A percentile compares a stretch with the other conserved stretches of the same genome.
Conservation (phyloP, 2,888 invertebrate species). For the Nomada goodeniana region DNA sequence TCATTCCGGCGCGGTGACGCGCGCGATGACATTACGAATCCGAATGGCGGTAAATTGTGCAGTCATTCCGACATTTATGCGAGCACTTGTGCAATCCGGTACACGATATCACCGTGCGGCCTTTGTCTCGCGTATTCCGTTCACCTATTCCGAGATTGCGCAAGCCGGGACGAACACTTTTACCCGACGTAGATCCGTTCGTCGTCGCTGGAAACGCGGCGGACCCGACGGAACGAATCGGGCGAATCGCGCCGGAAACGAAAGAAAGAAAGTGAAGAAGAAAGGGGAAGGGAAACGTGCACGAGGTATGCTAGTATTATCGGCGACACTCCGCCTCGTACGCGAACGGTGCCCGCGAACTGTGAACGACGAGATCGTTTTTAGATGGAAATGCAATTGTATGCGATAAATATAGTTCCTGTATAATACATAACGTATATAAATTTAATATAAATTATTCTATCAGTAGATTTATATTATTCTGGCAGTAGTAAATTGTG, state of each 20-base stretch:
- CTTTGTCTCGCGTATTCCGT: constrained; percentile 21
- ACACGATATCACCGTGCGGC: constrained; percentile 15
- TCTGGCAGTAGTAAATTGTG: constrained; percentile 42
- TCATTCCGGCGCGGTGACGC: constrained; percentile 13
- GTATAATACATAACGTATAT: constrained; percentile 74
- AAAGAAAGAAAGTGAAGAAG: neutral
- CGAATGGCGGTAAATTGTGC: constrained; percentile 21
- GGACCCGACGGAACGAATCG: neutral
- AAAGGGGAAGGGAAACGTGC: neutral
- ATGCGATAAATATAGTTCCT: constrained; percentile 77
- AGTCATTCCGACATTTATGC: constrained; percentile 32
- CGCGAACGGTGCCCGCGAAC: neutral
- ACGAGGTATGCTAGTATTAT: neutral
- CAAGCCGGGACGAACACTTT: neutral
- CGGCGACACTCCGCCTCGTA: neutral
- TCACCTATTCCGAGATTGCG: constrained; percentile 21
- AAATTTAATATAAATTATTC: constrained; percentile 72
- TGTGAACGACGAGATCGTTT: constrained; percentile 69
- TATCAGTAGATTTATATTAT: constrained; percentile 67
- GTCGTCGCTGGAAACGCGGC: constrained; percentile 17
- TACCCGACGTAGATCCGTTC: constrained; percentile 4
- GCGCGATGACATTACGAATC: constrained; percentile 17
- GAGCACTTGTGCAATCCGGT: constrained; percentile 1
- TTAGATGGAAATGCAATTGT: constrained; percentile 69
- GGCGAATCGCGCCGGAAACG: neutral